These are phyloP conservation scores for Ectemnius continuus DNA, from an alignment of 2,888 invertebrate genomes.

Conservation along the genomic window DNA sequence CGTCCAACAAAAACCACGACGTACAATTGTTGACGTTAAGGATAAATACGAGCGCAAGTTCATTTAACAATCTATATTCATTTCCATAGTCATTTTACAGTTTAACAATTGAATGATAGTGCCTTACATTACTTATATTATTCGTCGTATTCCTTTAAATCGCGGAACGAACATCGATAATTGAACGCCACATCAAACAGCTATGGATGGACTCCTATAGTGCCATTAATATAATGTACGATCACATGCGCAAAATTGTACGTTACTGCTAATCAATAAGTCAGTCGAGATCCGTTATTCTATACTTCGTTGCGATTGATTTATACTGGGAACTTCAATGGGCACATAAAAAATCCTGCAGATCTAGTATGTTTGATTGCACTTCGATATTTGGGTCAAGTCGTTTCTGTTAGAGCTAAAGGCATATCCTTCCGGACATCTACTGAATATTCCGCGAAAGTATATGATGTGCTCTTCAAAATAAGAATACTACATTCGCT, in stretches of 20 bases:
- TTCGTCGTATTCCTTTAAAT: slow-evolving; percentile 41
- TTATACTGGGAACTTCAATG: background rate
- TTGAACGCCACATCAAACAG: slow-evolving; percentile 30
- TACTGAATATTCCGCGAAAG: too few relatives aligned
- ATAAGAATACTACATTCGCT: too few relatives aligned
- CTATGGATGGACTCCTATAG: slow-evolving; percentile 58
- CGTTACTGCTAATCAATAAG: slow-evolving; percentile 30
- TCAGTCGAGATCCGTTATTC: slow-evolving; percentile 38
- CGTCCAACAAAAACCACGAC: too few relatives aligned
- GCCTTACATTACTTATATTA: background rate
- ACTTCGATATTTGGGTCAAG: too few relatives aligned
- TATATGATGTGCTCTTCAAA: too few relatives aligned
- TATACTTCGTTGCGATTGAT: slow-evolving; percentile 42
- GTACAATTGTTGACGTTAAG: background rate
- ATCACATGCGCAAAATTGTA: slow-evolving; percentile 6
- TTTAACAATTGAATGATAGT: slow-evolving; percentile 48
- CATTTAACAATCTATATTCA: slow-evolving; percentile 50
- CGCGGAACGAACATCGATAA: slow-evolving; percentile 31
- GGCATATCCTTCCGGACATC: too few relatives aligned
- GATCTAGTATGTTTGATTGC: too few relatives aligned
- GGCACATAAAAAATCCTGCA: too few relatives aligned
- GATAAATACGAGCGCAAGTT: slow-evolving; percentile 12
- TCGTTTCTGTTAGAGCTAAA: too few relatives aligned
- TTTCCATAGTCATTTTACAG: slow-evolving; percentile 48
- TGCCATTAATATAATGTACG: slow-evolving; percentile 21